Evolutionary conservation across 2,888 invertebrate species (phyloP).

Genomic region (Leucophora obtusa): DNA sequence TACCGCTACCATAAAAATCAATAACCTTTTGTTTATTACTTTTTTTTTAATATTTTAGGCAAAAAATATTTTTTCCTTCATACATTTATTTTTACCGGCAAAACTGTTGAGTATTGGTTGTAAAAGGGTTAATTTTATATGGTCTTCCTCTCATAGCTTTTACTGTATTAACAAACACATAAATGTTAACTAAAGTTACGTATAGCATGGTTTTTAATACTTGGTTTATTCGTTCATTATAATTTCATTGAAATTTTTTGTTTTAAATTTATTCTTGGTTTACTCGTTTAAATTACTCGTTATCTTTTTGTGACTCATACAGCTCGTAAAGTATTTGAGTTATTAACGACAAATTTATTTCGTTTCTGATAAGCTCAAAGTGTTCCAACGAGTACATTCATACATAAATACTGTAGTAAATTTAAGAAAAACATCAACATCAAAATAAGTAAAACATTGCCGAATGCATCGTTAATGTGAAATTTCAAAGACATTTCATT

Average conservation of each 20-base stretch:
- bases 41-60: too few species aligned
- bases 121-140: neutral
- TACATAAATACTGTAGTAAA: neutral
- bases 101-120: too few species aligned
- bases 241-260: conserved; percentile 37
- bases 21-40: too few species aligned
- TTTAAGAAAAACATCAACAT: conserved; percentile 12
- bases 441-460: conserved; percentile 14
- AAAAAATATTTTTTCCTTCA: too few species aligned
- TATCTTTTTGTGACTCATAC: conserved; percentile 51
- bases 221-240: conserved; percentile 45
- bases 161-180: neutral
- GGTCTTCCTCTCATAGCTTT: neutral
- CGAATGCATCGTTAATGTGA: conserved; percentile 12
- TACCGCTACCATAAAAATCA: too few species aligned
- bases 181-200: conserved; percentile 4
- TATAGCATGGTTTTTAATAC: conserved; percentile 15
- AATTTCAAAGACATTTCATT: conserved; percentile 16
- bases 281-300: conserved; percentile 56
- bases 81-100: too few species aligned
- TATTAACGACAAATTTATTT: conserved; percentile 69
- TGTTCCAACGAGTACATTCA: neutral
- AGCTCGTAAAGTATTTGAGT: conserved; percentile 73
- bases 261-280: conserved; percentile 35
- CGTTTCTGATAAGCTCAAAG: conserved; percentile 62